Percentiles rank a stretch among this genome's conserved stretches.
phyloP scores from a whole-genome alignment of 2,888 invertebrate genomes.

The Thysanoteuthis rhombus region DNA sequence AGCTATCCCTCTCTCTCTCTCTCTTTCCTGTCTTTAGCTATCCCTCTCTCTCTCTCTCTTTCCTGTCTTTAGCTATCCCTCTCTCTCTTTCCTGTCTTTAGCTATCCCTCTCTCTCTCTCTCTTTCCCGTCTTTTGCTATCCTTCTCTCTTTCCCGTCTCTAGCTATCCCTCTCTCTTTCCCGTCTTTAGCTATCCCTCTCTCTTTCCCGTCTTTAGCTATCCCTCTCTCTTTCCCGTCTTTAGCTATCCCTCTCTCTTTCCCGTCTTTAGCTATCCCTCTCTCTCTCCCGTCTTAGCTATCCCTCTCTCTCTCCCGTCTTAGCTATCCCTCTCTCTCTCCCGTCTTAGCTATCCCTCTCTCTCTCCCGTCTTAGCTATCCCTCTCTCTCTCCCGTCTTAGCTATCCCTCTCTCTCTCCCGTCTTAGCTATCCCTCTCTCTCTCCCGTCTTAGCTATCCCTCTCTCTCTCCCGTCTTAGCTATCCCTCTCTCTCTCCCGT shows the following conservation, averaged over 20 bases:
- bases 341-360: too few species aligned
- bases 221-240: background rate
- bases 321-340: background rate
- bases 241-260: background rate
- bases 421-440: background rate
- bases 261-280: background rate
- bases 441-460: background rate
- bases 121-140: too few species aligned
- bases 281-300: background rate
- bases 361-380: background rate
- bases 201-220: background rate
- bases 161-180: background rate
- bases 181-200: rapidly evolving
- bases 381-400: background rate
- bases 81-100: too few species aligned
- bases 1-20: too few species aligned
- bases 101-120: too few species aligned
- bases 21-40: too few species aligned
- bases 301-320: background rate
- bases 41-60: too few species aligned
- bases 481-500: too few species aligned
- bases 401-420: too few species aligned
- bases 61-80: too few species aligned
- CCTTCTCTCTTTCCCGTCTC: background rate
- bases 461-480: too few species aligned